phyloP scores from a whole-genome alignment of 2,113 vertebrate species.

The Thunnus thynnus region DNA sequence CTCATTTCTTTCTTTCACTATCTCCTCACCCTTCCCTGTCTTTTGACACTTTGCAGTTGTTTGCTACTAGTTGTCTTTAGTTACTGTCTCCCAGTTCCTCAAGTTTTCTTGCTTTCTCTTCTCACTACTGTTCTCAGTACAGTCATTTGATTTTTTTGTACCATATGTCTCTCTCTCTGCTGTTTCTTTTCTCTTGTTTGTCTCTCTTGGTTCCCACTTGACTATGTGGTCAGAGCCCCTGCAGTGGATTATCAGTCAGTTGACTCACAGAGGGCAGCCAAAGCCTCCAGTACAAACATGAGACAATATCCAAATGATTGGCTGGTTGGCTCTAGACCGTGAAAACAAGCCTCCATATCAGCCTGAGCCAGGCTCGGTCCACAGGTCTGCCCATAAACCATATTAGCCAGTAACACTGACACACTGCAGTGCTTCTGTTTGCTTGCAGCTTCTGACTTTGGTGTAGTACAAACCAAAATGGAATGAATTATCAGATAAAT shows the following conservation, averaged over 20 bases:
- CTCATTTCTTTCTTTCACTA: constrained; percentile 23
- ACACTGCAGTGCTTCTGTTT: constrained; percentile 60
- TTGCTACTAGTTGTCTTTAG: too few relatives aligned
- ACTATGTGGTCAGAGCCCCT: constrained; percentile 60
- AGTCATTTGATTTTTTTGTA: constrained; percentile 2
- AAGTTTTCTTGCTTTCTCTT: constrained; percentile 7
- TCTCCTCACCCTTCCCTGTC: constrained; percentile 3
- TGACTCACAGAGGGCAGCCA: constrained; percentile 74
- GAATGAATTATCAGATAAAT: constrained; percentile 59
- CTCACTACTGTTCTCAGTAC: constrained; percentile 6
- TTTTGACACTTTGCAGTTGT: not conserved
- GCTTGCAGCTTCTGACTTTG: constrained; percentile 50
- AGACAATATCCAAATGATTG: constrained; percentile 78
- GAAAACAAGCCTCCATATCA: constrained; percentile 71
- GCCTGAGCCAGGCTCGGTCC: constrained; percentile 64
- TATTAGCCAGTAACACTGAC: constrained; percentile 51
- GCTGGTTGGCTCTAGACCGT: constrained; percentile 55
- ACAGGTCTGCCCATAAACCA: constrained; percentile 59
- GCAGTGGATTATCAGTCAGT: constrained; percentile 79
- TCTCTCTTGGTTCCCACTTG: constrained; percentile 40
- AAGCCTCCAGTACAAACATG: constrained; percentile 75
- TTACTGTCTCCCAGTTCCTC: constrained; percentile 1
- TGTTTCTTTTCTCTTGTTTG: constrained; percentile 36
- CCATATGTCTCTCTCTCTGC: constrained; percentile 4
- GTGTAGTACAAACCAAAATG: constrained; percentile 48